Evolutionary conservation across 1,140 invertebrate species (phyloP).

Genomic region (Drosophila lowei): DNA sequence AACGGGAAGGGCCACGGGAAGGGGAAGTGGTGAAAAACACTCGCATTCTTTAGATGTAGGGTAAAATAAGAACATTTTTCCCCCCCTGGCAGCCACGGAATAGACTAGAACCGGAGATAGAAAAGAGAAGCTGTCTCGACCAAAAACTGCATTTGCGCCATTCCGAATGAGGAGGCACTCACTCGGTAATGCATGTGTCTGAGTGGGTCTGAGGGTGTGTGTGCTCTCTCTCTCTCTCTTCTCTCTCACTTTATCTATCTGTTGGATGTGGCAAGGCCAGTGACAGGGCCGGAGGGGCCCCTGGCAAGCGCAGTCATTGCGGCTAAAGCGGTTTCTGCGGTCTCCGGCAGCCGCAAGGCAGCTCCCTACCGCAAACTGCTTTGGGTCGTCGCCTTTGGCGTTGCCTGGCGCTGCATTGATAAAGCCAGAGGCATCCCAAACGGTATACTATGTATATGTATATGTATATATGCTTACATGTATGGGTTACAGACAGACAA

Average conservation of each 20-base stretch:
- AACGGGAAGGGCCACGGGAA: background rate
- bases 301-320: constrained; percentile 63
- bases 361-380: constrained; percentile 43
- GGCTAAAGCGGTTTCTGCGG: constrained; percentile 55
- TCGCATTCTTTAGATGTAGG: constrained; percentile 1
- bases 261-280: background rate
- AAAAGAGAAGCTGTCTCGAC: constrained; percentile 15
- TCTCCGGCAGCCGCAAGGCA: constrained; percentile 38
- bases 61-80: background rate
- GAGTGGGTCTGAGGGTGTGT: constrained; percentile 9
- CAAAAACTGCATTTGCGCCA: constrained; percentile 46
- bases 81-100: background rate
- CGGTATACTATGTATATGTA: too few relatives aligned
- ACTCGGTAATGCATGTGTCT: constrained; percentile 13
- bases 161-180: constrained; percentile 25
- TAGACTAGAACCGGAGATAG: background rate
- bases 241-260: constrained; percentile 22
- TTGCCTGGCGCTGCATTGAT: constrained; percentile 52
- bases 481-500: too few relatives aligned
- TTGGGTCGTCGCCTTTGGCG: constrained; percentile 44
- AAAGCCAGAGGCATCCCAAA: constrained; percentile 13
- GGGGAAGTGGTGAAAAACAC: background rate
- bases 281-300: constrained; percentile 7
- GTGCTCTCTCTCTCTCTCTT: background rate
- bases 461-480: too few relatives aligned